A percentile compares a stretch with the other conserved stretches of the same genome.
These are phyloP conservation scores for Aphaenogaster floridana DNA, from an alignment of 1,140 invertebrate genomes.

Conservation along the genomic window DNA sequence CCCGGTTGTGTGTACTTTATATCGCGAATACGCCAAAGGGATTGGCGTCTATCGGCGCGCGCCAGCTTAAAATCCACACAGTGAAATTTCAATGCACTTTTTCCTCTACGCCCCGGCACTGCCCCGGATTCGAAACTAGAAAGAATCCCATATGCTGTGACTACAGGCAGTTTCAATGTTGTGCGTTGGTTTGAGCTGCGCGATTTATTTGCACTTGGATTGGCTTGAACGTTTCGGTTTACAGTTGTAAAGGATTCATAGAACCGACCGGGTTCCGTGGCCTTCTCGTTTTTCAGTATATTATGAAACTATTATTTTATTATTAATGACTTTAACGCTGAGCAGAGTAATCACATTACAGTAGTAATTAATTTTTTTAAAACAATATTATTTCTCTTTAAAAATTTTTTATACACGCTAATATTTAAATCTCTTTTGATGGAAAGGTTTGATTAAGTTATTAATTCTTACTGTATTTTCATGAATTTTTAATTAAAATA, in stretches of 20 bases:
- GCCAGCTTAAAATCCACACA: conserved; percentile 35
- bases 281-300: background rate
- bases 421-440: background rate
- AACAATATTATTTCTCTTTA: background rate
- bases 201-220: conserved; percentile 19
- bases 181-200: background rate
- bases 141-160: conserved; percentile 39
- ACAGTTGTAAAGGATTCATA: background rate
- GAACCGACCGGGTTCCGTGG: background rate
- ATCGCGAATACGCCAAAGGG: conserved; percentile 42
- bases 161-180: conserved; percentile 5
- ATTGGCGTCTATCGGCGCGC: conserved; percentile 29
- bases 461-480: background rate
- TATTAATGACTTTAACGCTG: background rate
- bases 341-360: background rate
- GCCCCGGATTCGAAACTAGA: conserved; percentile 9
- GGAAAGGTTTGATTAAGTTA: too few relatives aligned
- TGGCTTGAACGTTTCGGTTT: background rate
- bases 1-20: conserved; percentile 22
- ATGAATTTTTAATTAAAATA: background rate
- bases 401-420: background rate
- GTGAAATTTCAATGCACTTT: conserved; percentile 49
- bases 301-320: background rate
- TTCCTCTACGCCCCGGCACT: conserved; percentile 1
- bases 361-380: background rate